Evolutionary conservation across 2,888 invertebrate species (phyloP).

Genomic region (Crossocerus cetratus): DNA sequence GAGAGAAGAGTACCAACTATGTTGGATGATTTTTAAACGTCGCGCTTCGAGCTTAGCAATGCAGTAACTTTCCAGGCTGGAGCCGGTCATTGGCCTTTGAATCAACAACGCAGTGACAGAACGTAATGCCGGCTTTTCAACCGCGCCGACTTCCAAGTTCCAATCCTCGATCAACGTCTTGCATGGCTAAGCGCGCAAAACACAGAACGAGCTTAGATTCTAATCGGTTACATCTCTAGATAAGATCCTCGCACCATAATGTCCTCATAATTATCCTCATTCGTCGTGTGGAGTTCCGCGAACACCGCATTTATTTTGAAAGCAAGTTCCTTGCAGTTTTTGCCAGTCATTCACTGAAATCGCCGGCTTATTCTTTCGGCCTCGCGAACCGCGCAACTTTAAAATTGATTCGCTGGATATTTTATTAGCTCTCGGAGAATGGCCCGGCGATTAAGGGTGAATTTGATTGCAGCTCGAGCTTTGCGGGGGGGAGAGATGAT

Average conservation of each 20-base stretch:
- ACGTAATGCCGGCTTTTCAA: not conserved
- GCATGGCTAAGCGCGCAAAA: slow-evolving; percentile 4
- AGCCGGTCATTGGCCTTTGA: not conserved
- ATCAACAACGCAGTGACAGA: slow-evolving; percentile 1
- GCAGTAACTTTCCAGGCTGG: not conserved
- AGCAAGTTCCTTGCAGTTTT: not conserved
- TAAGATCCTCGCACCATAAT: not conserved
- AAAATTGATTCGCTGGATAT: slow-evolving; percentile 11
- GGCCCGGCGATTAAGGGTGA: slow-evolving; percentile 23
- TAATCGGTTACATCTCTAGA: not conserved
- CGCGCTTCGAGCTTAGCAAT: not conserved
- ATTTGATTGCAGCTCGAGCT: slow-evolving; percentile 37
- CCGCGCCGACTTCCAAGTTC: not conserved
- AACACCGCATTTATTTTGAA: not conserved
- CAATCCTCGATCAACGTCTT: slow-evolving; percentile 4
- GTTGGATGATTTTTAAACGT: not conserved
- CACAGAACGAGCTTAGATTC: not conserved
- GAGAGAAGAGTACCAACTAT: not conserved
- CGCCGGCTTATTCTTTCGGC: no score
- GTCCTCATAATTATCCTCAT: not conserved
- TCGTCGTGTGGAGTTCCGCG: not conserved
- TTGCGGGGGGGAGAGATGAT: not conserved
- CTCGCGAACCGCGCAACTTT: not conserved
- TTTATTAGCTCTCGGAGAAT: not conserved
- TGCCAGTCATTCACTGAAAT: no score